Evolutionary conservation across 1,140 invertebrate species (phyloP).

Genomic region (Mercenaria mercenaria): DNA sequence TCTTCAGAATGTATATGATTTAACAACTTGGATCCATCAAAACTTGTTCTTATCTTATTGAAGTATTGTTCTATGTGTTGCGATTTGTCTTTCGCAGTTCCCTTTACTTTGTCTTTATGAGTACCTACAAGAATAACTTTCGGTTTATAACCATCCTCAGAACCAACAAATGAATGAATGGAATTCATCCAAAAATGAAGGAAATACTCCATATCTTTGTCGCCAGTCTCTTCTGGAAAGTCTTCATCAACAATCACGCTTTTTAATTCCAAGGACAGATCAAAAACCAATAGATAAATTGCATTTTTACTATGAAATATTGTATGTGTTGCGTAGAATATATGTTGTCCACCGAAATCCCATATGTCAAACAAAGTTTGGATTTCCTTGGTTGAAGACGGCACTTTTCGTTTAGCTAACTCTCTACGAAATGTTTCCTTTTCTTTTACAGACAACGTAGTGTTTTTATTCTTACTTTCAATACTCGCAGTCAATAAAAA

Average conservation of each 20-base stretch:
- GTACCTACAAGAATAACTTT: neutral
- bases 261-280: neutral
- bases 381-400: neutral
- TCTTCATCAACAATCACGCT: neutral
- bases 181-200: neutral
- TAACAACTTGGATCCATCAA: neutral
- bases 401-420: neutral
- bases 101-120: neutral
- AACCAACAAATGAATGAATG: neutral
- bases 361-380: neutral
- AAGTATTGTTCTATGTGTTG: neutral
- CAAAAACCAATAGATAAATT: slow-evolving; percentile 6
- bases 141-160: neutral
- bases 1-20: neutral
- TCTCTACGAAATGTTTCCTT: no score
- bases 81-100: neutral
- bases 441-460: no score
- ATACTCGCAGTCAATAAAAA: neutral
- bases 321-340: slow-evolving; percentile 25
- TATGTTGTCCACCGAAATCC: slow-evolving; percentile 14
- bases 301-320: slow-evolving; percentile 1
- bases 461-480: neutral
- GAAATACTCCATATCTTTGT: neutral
- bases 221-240: neutral
- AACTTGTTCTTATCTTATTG: neutral